Base-by-base conservation (phyloP, 2,797 vertebrate genomes). In the Anabacerthia variegaticeps region DNA sequence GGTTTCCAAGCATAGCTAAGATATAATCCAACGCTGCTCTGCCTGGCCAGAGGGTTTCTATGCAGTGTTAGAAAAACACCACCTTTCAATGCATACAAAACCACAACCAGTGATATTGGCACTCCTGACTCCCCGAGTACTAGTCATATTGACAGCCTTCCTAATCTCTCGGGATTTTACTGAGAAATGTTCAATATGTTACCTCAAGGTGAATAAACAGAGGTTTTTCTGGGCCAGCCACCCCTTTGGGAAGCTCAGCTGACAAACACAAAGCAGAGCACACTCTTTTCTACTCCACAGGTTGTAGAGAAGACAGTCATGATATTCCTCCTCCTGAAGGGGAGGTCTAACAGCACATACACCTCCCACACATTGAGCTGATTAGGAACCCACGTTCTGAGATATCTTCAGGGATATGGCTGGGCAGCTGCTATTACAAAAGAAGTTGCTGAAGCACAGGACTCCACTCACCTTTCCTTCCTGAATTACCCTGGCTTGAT, bases 391-490 rank as follows among this genome's bases (percentile, higher is more conserved):
- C 21, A 16, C 32, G 16, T 78, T 89, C 43, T 65, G 74, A 66
- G 18, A 41, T 85, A 24, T 56, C 26, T 65, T 44, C 85, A 85
- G 14, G 26, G 46, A 58, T 46, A 52, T 85, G 56, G 68, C 36
- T 68, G 21, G 44, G 44, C 75, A 95, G 61, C 55, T 85, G 51
- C 72, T 83, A 26, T 39, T 54, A 66, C 23, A 84, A 56, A 96
- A 97, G 79, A 87, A 91, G 76, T 62, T 72, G 77, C 52, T 74
- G 43, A 96, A 97, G 94, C 97, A 88, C 72, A 94, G 96, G 97
- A 98, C 98, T 98, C 79, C 76, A 98, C 99, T 99, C 99, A 99
- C 99, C 99, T 99, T 99, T 99, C 98, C 98, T 98, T 93, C 99
- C 99, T 3, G 99, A 98, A 97, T 98, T 99, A 95, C 98, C 98